Conservation (phyloP, 2,888 invertebrate genomes). For the Melolontha melolontha region DNA sequence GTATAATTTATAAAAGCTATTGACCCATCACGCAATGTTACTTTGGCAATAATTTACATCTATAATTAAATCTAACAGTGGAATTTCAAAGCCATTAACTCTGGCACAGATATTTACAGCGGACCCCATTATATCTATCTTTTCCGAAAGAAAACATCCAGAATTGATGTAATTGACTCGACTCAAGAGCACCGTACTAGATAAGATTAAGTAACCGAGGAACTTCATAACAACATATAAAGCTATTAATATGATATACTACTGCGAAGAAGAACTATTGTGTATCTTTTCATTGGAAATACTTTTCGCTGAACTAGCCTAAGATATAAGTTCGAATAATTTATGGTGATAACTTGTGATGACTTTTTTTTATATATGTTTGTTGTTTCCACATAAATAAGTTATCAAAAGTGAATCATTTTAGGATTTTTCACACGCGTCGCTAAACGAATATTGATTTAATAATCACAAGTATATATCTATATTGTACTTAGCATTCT, state of each 20-base stretch:
- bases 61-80: slow-evolving; percentile 23
- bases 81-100: slow-evolving; percentile 16
- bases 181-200: slow-evolving; percentile 5
- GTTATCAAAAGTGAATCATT: no score
- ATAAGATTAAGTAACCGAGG: slow-evolving; percentile 18
- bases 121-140: slow-evolving; percentile 22
- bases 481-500: no score
- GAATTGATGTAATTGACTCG: slow-evolving; percentile 30
- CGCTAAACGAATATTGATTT: no score
- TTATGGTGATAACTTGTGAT: no score
- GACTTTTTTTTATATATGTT: no score
- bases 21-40: slow-evolving; percentile 2
- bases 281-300: no score
- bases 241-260: slow-evolving; percentile 27
- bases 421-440: no score
- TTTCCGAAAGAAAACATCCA: slow-evolving; percentile 19
- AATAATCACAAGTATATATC: no score
- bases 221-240: slow-evolving; percentile 12
- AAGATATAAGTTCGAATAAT: no score
- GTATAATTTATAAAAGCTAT: slow-evolving; percentile 6
- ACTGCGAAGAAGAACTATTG: background rate
- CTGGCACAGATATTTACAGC: slow-evolving; percentile 25
- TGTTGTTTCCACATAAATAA: no score
- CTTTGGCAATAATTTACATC: slow-evolving; percentile 23
- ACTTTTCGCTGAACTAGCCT: no score